Evolutionary conservation across 2,113 vertebrate genomes (phyloP), one percentile per base, ranked within the genome.

Genomic region (Brachyistius frenatus): DNA sequence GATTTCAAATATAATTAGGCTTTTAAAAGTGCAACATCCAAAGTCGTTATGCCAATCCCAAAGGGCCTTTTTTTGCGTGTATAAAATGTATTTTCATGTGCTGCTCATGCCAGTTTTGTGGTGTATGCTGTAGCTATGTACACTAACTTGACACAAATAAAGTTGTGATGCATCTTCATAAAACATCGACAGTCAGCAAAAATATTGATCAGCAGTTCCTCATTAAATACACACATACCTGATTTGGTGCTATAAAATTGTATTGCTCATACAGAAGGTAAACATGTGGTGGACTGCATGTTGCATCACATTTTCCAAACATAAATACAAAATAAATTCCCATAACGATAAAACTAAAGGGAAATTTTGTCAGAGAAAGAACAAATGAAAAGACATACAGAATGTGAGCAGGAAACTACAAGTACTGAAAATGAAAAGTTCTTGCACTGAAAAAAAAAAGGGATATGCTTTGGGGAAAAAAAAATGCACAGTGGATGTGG

Each of bases 1-100:
- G 65, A 60, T 50, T 15, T 55, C 4, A 13, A 39, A 50, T 15
- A 44, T 63, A 76, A 65, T 70, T 16, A 41, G 31, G 39, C 30
- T 57, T 54, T 35, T 44, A 46, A 78, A 66, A 37, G 8, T 7
- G 35, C 15, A 13, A 56, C 77, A 69, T 68, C 58, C 14, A 32
- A 55, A 65, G 39, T 62, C 32, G 33, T 30, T 37, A 52, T 7
- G 44, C 39, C 49, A 31, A 52, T 62, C 2, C 5, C 2, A 11
- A 52, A 36, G 7, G 39, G 14, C 15, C 3, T 14, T 50, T 54
- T 23, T 66, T 10, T 41, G 58, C 9, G 33, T 33, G 5, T 8
- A 37, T 23, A 23, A 23, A 23, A 23, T 23, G 23, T 23, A 23
- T 23, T 23, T 23, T 23, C 23, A 23, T 23, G 23, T 23, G 23